phyloP scores from a whole-genome alignment of 2,888 invertebrate species.

The Sialis fuliginosa region DNA sequence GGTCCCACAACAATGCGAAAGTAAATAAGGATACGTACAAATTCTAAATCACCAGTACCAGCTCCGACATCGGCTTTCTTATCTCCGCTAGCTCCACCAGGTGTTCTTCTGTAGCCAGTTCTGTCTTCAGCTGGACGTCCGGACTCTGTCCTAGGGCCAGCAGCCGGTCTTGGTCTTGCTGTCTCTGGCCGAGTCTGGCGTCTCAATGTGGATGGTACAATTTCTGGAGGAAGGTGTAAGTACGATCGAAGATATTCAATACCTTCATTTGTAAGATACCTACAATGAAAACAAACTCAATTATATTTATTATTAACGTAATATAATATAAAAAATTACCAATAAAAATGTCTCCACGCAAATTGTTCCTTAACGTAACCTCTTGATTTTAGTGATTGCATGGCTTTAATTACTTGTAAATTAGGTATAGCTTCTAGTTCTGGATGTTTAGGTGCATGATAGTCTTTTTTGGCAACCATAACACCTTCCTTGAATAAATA shows the following conservation, averaged over 20 bases:
- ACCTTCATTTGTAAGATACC: conserved; percentile 93
- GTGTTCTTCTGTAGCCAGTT: conserved; percentile 63
- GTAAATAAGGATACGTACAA: conserved; percentile 30
- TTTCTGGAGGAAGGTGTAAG: conserved; percentile 94
- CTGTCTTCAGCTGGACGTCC: conserved; percentile 67
- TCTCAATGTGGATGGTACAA: conserved; percentile 94
- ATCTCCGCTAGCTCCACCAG: conserved; percentile 45
- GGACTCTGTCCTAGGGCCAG: conserved; percentile 45
- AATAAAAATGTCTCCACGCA: conserved; percentile 99
- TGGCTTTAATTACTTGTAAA: conserved; percentile 94
- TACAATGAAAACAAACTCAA: conserved; percentile 15
- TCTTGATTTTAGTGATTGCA: conserved; percentile 90
- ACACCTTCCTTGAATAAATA: conserved; percentile 98
- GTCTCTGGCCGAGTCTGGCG: conserved; percentile 76
- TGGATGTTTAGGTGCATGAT: conserved; percentile 94
- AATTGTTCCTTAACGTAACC: conserved; percentile 99
- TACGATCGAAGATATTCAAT: conserved; percentile 91
- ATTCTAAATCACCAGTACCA: conserved; percentile 84
- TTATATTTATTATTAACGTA: neutral
- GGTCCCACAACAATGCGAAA: neutral
- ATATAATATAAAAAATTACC: conserved; percentile 40
- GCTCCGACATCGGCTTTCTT: conserved; percentile 96
- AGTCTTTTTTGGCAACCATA: conserved; percentile 98
- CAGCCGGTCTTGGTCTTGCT: conserved; percentile 56
- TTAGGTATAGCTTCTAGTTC: conserved; percentile 90